Evolutionary conservation across 2,888 invertebrate species (phyloP), one percentile per base, ranked within the genome.

Genomic region (Mechanitis mazaeus): DNA sequence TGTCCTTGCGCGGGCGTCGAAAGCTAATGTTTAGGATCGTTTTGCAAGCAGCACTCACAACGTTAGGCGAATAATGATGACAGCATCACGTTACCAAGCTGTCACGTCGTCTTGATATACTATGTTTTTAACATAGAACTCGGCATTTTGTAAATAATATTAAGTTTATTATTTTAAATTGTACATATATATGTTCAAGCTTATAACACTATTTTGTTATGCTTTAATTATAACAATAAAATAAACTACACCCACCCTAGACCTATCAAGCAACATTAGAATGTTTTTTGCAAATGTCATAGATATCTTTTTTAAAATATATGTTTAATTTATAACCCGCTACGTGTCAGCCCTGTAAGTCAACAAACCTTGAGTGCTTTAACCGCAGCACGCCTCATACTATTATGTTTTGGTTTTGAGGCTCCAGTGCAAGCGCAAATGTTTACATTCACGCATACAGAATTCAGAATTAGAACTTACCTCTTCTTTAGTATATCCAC

Each of bases 1-100:
- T 79, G 84, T 85, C 86, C 86, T 87, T 86, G 85, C 82, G 79
- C 73, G 66, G 74, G 73, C 72, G 73, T 78, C 71, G 81, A 82
- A 82, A 83, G 81, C 79, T 77, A 77, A 79, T 75, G 71, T 68
- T 69, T 74, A 77, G 78, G 71, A 75, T 75, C 75, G 74, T 86
- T 84, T 84, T 81, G 87, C 84, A 87, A 86, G 77, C 75, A 7
- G 42, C 71, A 73, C 70, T 75, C 78, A 83, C 80, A 81, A 81
- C 81, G 83, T 74, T 71, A 73, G 71, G 69, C 63, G 85, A 81
- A 87, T 74, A 75, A 72, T 69, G 69, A 73, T 58, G 35, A 6
- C 3, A 54, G 50, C 33, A n/a, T 46, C 35, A 45, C 6, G 55
- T 59, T 50, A 61, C 11, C 60, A 45, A 60, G 61, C 57, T 61